Conservation (phyloP, 2,113 vertebrate genomes). For the Arizona elegans region DNA sequence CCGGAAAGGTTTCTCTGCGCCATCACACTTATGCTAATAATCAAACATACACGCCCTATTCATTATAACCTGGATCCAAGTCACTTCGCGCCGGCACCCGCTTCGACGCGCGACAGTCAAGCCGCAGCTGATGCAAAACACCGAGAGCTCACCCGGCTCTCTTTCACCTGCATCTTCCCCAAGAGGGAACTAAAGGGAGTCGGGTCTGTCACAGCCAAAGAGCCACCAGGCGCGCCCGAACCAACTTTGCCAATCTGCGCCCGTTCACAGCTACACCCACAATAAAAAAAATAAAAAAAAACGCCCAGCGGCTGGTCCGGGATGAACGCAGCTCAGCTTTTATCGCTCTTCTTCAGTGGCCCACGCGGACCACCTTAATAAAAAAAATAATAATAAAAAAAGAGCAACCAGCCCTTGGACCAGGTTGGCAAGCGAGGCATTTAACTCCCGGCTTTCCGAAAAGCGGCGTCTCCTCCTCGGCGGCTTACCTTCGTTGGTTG, state of each 20-base stretch:
- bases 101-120: not conserved
- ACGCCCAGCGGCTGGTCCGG: not conserved
- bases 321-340: not conserved
- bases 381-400: not conserved
- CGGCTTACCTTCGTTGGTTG: constrained; percentile 90
- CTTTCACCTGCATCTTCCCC: constrained; percentile 5
- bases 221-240: not conserved
- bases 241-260: constrained; percentile 28
- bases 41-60: not conserved
- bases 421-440: not conserved
- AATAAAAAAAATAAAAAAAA: too few relatives aligned
- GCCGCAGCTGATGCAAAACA: not conserved
- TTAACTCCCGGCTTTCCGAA: not conserved
- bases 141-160: not conserved
- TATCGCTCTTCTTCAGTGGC: not conserved
- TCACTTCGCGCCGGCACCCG: constrained; percentile 13
- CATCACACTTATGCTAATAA: not conserved
- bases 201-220: not conserved
- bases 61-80: constrained; percentile 22
- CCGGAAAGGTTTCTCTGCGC: not conserved
- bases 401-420: not conserved
- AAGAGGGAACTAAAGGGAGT: not conserved
- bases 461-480: not conserved
- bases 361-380: not conserved
- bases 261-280: not conserved